These are phyloP conservation scores for Macropus fuliginosus DNA, from an alignment of 2,797 vertebrate genomes.

Conservation along the genomic window DNA sequence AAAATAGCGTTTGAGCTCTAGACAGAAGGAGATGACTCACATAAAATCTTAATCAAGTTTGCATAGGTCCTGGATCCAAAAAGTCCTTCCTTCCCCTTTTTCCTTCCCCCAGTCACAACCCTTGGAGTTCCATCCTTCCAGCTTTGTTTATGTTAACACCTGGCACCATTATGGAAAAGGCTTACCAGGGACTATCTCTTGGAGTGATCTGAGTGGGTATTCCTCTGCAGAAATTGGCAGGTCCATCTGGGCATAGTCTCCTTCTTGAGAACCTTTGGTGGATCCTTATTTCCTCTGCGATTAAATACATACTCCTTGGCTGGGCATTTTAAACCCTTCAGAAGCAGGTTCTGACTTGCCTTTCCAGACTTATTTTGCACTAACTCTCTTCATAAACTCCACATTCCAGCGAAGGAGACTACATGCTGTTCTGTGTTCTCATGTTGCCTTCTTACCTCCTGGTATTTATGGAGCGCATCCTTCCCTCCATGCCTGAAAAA, in stretches of 20 bases:
- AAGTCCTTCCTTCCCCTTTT: no score
- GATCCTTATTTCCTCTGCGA: not conserved
- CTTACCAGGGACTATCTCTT: not conserved
- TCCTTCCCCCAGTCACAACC: not conserved
- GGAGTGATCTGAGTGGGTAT: not conserved
- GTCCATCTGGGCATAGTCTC: not conserved
- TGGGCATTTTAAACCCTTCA: not conserved
- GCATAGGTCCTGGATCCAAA: not conserved
- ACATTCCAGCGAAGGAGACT: not conserved
- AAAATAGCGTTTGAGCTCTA: not conserved
- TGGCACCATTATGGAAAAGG: not conserved
- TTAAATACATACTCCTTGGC: not conserved
- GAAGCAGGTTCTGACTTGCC: not conserved
- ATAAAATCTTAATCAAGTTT: not conserved
- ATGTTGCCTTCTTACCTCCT: not conserved
- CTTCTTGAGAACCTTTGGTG: not conserved
- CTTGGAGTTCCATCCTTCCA: not conserved
- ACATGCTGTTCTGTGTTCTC: not conserved
- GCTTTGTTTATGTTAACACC: not conserved
- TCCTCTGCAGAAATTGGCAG: not conserved
- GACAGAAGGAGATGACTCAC: not conserved
- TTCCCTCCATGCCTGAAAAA: not conserved
- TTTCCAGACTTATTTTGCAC: not conserved
- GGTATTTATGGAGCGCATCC: not conserved
- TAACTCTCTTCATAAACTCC: not conserved